Conservation (phyloP, 2,888 invertebrate genomes). For the Plagodis pulveraria region DNA sequence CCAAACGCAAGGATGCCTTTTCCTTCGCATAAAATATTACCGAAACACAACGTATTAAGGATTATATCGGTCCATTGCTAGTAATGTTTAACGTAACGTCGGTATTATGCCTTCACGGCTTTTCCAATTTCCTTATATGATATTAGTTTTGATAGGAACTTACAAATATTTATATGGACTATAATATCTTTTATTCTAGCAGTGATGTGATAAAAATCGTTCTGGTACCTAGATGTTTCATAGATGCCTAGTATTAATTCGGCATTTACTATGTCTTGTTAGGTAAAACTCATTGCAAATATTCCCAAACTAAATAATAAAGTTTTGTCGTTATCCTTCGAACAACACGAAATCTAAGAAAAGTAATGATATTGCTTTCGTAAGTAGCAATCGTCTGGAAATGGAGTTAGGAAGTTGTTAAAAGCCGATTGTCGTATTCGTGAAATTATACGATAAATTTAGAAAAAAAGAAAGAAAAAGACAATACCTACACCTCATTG, state of each 20-base stretch:
- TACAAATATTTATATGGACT: not conserved
- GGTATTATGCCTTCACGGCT: slow-evolving; percentile 43
- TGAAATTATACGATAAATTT: slow-evolving; percentile 1
- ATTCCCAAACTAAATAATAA: slow-evolving; percentile 23
- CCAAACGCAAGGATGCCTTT: slow-evolving; percentile 44
- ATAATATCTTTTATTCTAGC: not conserved
- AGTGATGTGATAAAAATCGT: not conserved
- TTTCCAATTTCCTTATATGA: slow-evolving; percentile 44
- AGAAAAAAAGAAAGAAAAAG: not conserved
- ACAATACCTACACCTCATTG: not conserved
- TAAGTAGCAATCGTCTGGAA: slow-evolving; percentile 27
- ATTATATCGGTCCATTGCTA: slow-evolving; percentile 54
- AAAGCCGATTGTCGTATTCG: slow-evolving; percentile 17
- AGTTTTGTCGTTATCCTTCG: slow-evolving; percentile 23
- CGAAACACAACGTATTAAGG: slow-evolving; percentile 60
- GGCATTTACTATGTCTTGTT: slow-evolving; percentile 5
- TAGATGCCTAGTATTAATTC: not conserved
- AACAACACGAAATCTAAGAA: slow-evolving; percentile 27
- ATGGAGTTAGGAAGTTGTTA: slow-evolving; percentile 26
- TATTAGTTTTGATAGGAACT: slow-evolving; percentile 16
- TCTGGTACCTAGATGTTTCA: not conserved
- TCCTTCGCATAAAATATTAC: slow-evolving; percentile 63
- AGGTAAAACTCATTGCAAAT: slow-evolving; percentile 22
- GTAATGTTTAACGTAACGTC: slow-evolving; percentile 53
- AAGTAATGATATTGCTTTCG: slow-evolving; percentile 29